A percentile compares a stretch with the other conserved stretches of the same genome.
Conservation (phyloP, 2,797 vertebrate species). For the Rhynchonycteris naso region DNA sequence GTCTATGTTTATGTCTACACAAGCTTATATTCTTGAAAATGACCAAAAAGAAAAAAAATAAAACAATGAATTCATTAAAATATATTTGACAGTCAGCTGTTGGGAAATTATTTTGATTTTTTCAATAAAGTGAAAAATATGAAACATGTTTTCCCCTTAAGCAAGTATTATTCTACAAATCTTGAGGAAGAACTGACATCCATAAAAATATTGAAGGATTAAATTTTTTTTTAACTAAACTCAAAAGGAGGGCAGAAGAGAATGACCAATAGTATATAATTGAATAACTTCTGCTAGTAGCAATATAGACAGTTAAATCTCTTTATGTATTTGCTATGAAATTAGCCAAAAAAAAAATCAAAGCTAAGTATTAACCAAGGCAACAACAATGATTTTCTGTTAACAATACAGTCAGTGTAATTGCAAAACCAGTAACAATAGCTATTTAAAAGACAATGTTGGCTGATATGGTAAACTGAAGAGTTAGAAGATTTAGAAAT, state of each 20-base stretch:
- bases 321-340: neutral
- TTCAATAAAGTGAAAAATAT: conserved; percentile 27
- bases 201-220: neutral
- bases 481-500: neutral
- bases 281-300: neutral
- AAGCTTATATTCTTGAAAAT: neutral
- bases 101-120: neutral
- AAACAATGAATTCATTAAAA: neutral
- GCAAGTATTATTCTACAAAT: neutral
- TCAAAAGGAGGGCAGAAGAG: neutral
- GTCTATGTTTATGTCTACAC: neutral
- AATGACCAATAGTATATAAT: neutral
- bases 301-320: neutral
- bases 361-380: neutral
- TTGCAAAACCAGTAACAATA: neutral
- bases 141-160: neutral
- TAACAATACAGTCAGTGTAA: neutral
- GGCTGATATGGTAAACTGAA: neutral
- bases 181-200: neutral
- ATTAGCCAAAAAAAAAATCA: neutral
- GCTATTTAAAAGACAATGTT: neutral
- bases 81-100: neutral
- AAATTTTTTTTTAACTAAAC: conserved; percentile 14
- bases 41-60: neutral
- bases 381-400: neutral